Evolutionary conservation across 1,140 invertebrate genomes (phyloP).

Genomic region (Pantala flavescens): DNA sequence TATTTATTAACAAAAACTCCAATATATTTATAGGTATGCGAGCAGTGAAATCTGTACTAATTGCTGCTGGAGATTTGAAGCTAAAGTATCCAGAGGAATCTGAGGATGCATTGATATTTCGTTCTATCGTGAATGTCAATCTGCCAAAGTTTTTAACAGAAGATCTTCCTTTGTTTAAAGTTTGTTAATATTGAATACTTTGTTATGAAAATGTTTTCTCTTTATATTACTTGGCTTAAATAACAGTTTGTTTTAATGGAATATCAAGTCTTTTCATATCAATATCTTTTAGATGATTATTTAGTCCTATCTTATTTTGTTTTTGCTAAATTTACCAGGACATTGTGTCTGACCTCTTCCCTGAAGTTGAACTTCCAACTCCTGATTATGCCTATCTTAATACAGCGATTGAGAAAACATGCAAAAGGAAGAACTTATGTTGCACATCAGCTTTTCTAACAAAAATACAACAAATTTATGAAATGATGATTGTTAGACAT

Average conservation of each 20-base stretch:
- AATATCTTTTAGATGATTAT: too few relatives aligned
- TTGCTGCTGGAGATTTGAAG: conserved; percentile 83
- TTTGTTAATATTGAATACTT: conserved; percentile 26
- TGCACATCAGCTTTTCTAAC: conserved; percentile 73
- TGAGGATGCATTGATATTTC: conserved; percentile 69
- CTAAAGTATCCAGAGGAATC: conserved; percentile 75
- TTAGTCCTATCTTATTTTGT: too few relatives aligned
- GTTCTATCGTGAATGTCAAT: conserved; percentile 90
- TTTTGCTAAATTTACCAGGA: conserved; percentile 44
- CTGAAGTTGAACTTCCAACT: conserved; percentile 61
- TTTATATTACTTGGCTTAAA: too few relatives aligned
- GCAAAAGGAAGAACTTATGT: conserved; percentile 66
- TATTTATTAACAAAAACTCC: too few relatives aligned
- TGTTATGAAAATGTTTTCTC: too few relatives aligned
- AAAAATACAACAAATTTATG: conserved; percentile 87
- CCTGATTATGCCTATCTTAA: conserved; percentile 59
- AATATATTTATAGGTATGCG: conserved; percentile 55
- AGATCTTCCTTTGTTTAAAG: conserved; percentile 77
- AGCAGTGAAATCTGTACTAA: conserved; percentile 79
- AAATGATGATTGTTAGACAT: conserved; percentile 91
- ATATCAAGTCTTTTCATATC: too few relatives aligned
- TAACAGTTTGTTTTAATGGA: too few relatives aligned
- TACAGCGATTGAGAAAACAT: conserved; percentile 49
- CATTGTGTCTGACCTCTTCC: conserved; percentile 86
- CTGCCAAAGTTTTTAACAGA: conserved; percentile 81